Conservation (phyloP, 2,113 vertebrate species). For the Orthonyx spaldingii region DNA sequence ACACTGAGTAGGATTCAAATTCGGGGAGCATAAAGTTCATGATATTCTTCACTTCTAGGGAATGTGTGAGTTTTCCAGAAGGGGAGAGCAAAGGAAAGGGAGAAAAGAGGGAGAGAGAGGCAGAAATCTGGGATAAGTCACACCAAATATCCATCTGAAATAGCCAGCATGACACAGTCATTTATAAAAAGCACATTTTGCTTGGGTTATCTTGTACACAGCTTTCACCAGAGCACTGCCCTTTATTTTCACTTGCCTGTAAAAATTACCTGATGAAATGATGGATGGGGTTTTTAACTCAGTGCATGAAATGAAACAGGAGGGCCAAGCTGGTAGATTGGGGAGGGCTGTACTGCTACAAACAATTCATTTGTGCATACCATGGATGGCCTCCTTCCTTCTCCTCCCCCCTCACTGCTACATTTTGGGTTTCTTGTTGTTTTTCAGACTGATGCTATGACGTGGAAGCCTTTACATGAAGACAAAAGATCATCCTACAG, state of each 20-base stretch:
- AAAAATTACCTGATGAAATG: neutral
- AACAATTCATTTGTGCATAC: neutral
- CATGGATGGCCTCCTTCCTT: neutral
- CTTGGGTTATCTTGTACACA: neutral
- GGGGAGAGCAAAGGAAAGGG: neutral
- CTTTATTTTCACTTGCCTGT: neutral
- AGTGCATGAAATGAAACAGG: neutral
- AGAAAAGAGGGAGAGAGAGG: neutral
- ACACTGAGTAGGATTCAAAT: neutral
- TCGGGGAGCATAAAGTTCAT: neutral
- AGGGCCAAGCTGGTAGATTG: neutral
- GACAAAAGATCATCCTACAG: neutral
- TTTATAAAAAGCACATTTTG: neutral
- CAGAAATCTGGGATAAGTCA: neutral
- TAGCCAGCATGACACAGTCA: neutral
- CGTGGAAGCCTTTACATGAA: neutral
- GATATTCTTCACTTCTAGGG: neutral
- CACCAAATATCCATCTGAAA: neutral
- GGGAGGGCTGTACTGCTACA: neutral
- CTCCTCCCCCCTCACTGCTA: rapidly evolving
- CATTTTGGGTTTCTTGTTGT: rapidly evolving
- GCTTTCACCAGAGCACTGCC: neutral
- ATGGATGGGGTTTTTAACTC: neutral
- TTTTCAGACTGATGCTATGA: neutral
- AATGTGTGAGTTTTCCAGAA: neutral